Evolutionary conservation across 2,888 invertebrate species (phyloP).

Genomic region (Phymatocera aterrima): DNA sequence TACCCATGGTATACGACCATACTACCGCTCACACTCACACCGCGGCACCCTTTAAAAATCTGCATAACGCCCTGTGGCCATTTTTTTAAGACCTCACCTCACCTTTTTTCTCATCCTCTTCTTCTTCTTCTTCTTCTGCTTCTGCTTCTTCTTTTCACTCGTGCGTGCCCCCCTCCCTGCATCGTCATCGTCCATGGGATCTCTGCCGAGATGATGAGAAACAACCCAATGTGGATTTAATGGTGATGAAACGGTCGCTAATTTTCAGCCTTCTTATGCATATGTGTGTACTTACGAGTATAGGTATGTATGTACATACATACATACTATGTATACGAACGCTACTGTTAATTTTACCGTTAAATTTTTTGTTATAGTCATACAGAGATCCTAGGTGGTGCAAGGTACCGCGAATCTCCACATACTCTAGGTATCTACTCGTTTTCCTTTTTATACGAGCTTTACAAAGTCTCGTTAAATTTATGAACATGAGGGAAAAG

Average conservation of each 20-base stretch:
- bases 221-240: constrained; percentile 44
- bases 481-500: background rate
- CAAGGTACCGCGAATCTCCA: too few species aligned
- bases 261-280: constrained; percentile 35
- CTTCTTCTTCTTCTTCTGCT: background rate
- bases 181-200: background rate
- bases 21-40: too few species aligned
- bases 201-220: constrained; percentile 9
- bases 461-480: background rate
- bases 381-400: too few species aligned
- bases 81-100: constrained; percentile 41
- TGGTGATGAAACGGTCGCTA: constrained; percentile 49
- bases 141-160: constrained; percentile 22
- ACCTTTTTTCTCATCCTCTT: constrained; percentile 7
- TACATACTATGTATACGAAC: too few species aligned
- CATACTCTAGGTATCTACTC: too few species aligned
- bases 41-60: constrained; percentile 45
- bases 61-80: constrained; percentile 46
- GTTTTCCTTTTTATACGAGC: background rate
- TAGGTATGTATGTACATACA: too few species aligned
- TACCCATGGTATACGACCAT: too few species aligned
- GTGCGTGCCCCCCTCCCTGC: constrained; percentile 24
- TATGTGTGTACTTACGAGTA: background rate
- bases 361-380: too few species aligned
- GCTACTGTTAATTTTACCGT: too few species aligned